Evolutionary conservation across 2,888 invertebrate genomes (phyloP), one percentile per base, ranked within the genome.

Genomic region (Colletes collaris): DNA sequence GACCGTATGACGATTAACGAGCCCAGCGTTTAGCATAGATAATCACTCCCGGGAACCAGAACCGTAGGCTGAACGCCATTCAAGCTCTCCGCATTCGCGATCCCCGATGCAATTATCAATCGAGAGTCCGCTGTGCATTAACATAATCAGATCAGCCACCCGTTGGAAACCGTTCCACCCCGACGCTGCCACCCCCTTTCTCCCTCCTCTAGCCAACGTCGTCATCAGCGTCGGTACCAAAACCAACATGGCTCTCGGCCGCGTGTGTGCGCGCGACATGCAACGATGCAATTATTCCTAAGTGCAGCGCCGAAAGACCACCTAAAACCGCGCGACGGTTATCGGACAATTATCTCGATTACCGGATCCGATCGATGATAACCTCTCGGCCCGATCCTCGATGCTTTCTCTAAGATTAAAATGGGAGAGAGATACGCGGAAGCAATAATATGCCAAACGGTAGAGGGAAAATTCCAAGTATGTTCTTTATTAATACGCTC

Each of bases 51-150:
- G 90, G 89, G 90, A 89, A 75, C 79, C 58, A 70, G 77, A 65
- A 75, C 69, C 76, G 82, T 83, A 77, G 83, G 69, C 71, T 53
- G 81, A 86, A 86, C 81, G 81, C 78, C 78, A 76, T 79, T 81
- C 81, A 19, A 70, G 79, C 78, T 83, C 85, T 66, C 76, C 73
- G 78, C 82, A 76, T 84, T 79, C 82, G 79, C 80, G 84, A 81
- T 79, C 83, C 84, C 84, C 84, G 82, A 90, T 87, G 89, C 89
- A 89, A 90, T 90, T 90, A 90, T 90, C 90, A 90, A 89, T 90
- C 88, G 89, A 86, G 88, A 88, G 89, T 86, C 86, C 87, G 86
- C 84, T 81, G 74, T 83, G 86, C 87, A 90, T 90, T 90, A 90
- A 86, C 90, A 90, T 90, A 90, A 90, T 90, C 88, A 88, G 86